These are phyloP conservation scores for Acropternis orthonyx DNA, from an alignment of 2,797 vertebrate genomes.

Conservation along the genomic window DNA sequence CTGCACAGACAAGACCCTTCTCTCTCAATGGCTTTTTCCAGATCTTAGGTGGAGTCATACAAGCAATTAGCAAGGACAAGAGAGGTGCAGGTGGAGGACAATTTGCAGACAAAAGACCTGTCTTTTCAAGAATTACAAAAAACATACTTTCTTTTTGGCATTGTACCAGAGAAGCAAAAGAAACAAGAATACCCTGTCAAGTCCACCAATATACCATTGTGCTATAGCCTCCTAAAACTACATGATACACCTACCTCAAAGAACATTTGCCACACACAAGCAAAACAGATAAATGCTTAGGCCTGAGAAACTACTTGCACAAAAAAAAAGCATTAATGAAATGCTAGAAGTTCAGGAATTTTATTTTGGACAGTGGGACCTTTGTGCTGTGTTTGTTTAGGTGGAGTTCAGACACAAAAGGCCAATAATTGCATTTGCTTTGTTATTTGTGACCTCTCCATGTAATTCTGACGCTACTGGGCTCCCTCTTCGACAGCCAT, in stretches of 20 bases:
- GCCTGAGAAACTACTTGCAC: not conserved
- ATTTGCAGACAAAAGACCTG: not conserved
- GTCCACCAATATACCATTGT: not conserved
- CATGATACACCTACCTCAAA: not conserved
- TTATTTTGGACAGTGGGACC: not conserved
- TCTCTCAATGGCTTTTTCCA: not conserved
- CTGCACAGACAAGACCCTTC: not conserved
- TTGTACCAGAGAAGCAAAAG: not conserved
- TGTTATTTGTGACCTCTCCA: not conserved
- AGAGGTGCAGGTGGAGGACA: not conserved
- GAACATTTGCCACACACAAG: not conserved
- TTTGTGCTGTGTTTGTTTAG: not conserved
- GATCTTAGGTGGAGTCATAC: not conserved
- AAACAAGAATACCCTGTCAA: not conserved
- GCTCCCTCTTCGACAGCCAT: not conserved
- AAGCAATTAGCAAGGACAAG: not conserved
- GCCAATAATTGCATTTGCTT: not conserved
- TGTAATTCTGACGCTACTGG: accelerated
- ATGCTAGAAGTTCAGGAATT: not conserved
- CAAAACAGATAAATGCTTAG: not conserved
- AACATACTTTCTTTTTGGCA: not conserved
- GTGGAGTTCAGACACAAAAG: not conserved
- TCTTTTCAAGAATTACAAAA: not conserved
- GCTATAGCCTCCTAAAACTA: not conserved
- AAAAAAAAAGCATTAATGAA: not conserved